Evolutionary conservation across 2,113 vertebrate genomes (phyloP), one percentile per base, ranked within the genome.

Genomic region (Platichthys flesus): DNA sequence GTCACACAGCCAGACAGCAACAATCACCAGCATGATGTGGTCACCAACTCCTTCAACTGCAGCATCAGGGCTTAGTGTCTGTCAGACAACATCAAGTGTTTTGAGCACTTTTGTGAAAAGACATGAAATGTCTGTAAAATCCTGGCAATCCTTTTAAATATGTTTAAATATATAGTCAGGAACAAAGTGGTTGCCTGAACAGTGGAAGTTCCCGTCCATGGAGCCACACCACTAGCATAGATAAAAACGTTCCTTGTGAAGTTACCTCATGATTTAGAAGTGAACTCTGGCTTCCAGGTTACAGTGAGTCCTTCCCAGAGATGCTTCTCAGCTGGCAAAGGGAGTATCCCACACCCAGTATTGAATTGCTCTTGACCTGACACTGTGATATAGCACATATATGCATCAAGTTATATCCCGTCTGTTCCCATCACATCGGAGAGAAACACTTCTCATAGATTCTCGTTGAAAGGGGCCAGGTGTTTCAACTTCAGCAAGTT

Each of bases 271-370:
- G 15, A 51, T 51, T 58, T 15, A 47, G 20, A 15, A 20, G 9
- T 56, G 20, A 9, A 26, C 51, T 31, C 23, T 0, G 6, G 20
- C 77, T 31, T 7, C 31, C 31, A 31, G 31, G 55, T n/a, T 54
- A 21, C 18, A 37, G 31, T 21, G 37, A 68, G 31, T 81, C n/a
- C 20, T 14, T 81, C 20, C 57, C 26, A 42, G 60, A 69, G 79
- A 85, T 63, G n/a, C 6, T 35, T 85, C 60, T 84, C 85, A 87
- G 64, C 84, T 85, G 81, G 66, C 16, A 35, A 49, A 23, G 81
- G 88, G 89, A 90, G 81, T 81, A 73, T 65, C 28, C 24, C 59
- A 77, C 56, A 40, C 49, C 5, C 56, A 20, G n/a, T 6, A 4
- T 35, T 18, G 45, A 52, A 49, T 71, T n/a, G 2, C 61, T 74